Evolutionary conservation across 2,113 vertebrate genomes (phyloP), one percentile per base, ranked within the genome.

Genomic region (Oryzias javanicus): DNA sequence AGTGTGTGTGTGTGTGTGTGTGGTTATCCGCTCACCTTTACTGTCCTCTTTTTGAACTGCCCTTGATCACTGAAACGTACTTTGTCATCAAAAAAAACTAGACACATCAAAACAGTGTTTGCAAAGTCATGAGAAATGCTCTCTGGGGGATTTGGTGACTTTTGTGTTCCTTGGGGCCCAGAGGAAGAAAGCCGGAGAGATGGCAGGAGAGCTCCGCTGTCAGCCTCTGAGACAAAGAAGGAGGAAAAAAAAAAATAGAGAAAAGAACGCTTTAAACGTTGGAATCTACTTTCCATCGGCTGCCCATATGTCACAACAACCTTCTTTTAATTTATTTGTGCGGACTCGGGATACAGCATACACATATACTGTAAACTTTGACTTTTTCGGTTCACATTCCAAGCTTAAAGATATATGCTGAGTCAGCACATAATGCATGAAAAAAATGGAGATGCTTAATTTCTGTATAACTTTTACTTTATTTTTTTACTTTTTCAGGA

Each of bases 101-200:
- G 72, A 75, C 80, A 85, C 85, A 87, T 89, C 84, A 84, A 85
- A 83, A 88, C 74, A 67, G 69, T 78, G 82, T 81, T 83, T 78
- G 66, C 82, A 87, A 87, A 88, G 86, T 89, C 85, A 80, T 83
- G 81, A 78, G 82, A 86, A 88, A 89, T 51, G 77, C 83, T 85
- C 81, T 79, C 84, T 19, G 64, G 85, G 35, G 86, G 83, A 86
- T 63, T 60, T 20, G 56, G 63, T 84, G 85, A 89, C 88, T 88
- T 85, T 75, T 76, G 62, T 70, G 76, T 53, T 72, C 74, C 74
- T 82, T 66, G 59, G 61, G 74, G 73, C 73, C 79, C 60, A 47
- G 67, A 18, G 44, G 67, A 67, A 70, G 66, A 72, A 74, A 64
- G 42, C 53, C 17, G 62, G 44, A 75, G 55, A 60, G 76, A 77